These are phyloP conservation scores for Copidosoma aretas DNA, from an alignment of 2,888 invertebrate genomes.

Conservation along the genomic window DNA sequence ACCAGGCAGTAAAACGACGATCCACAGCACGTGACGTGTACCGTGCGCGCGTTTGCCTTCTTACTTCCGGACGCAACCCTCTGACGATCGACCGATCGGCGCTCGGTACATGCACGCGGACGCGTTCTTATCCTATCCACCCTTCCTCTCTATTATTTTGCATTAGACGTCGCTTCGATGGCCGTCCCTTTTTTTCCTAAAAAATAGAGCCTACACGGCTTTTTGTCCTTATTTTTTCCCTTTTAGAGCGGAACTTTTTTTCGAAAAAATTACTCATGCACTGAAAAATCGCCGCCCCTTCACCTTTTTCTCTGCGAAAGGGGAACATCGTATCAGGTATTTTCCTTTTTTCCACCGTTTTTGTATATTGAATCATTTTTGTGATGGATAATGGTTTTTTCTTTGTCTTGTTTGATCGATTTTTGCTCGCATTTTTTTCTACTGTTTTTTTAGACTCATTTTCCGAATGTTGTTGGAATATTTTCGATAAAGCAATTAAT, in stretches of 20 bases:
- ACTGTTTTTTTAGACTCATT: no score
- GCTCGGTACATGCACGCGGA: neutral
- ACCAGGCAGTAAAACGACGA: conserved; percentile 53
- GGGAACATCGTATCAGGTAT: no score
- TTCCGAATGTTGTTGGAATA: no score
- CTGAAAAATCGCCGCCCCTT: neutral
- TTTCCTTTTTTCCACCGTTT: no score
- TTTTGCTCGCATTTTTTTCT: no score
- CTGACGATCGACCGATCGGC: neutral
- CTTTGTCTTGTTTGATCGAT: no score
- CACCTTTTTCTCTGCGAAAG: no score
- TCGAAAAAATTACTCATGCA: conserved; percentile 28
- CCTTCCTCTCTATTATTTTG: neutral
- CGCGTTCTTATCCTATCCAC: neutral
- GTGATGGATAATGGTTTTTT: no score
- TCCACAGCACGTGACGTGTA: neutral
- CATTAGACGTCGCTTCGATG: neutral
- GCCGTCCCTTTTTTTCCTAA: neutral
- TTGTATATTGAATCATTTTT: no score
- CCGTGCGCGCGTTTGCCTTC: neutral
- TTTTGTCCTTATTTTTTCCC: neutral
- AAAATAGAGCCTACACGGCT: neutral
- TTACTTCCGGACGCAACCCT: neutral
- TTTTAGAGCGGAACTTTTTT: conserved; percentile 12
- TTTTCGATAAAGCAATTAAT: no score